Evolutionary conservation across 2,113 vertebrate genomes (phyloP).

Genomic region (Silurus meridionalis): DNA sequence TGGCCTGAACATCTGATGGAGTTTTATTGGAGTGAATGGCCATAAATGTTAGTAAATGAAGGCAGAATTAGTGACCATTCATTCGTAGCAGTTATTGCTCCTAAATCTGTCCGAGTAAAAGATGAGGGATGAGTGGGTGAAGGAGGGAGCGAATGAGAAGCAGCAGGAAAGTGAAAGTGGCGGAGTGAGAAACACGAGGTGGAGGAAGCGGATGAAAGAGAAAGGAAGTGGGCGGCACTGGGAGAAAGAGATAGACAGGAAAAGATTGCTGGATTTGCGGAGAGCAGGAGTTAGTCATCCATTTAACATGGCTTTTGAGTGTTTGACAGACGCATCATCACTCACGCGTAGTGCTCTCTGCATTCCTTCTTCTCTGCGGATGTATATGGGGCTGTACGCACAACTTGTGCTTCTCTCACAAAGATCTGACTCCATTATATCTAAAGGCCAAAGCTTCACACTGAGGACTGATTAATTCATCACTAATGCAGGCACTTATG

Average conservation of each 20-base stretch:
- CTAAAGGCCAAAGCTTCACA: background rate
- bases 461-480: background rate
- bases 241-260: background rate
- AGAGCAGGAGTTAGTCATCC: constrained; percentile 32
- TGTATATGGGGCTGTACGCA: background rate
- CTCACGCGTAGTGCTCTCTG: background rate
- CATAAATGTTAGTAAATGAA: background rate
- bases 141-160: background rate
- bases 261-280: constrained; percentile 28
- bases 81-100: background rate
- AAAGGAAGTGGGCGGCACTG: constrained; percentile 4
- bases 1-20: background rate
- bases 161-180: background rate
- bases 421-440: background rate
- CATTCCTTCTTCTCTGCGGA: background rate
- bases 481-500: background rate
- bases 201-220: constrained; percentile 9
- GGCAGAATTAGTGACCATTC: background rate
- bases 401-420: background rate
- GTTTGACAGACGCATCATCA: constrained; percentile 33
- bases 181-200: constrained; percentile 8
- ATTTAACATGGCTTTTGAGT: constrained; percentile 37
- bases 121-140: background rate
- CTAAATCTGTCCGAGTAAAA: background rate
- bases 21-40: background rate